Evolutionary conservation across 2,113 vertebrate species (phyloP).

Genomic region (Archilochus colubris): DNA sequence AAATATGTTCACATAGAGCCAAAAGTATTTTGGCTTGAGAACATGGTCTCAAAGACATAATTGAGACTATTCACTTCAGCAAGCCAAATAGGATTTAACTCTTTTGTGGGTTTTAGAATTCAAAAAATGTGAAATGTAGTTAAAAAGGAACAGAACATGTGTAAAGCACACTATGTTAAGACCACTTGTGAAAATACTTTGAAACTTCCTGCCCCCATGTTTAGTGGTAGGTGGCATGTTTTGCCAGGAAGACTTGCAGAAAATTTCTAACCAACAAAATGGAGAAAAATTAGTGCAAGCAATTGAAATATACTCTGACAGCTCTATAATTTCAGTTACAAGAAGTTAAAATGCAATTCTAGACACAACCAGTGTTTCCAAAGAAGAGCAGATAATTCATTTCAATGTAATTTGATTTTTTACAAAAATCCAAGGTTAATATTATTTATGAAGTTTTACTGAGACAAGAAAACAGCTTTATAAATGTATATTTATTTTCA

Average conservation of each 20-base stretch:
- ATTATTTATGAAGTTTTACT: not conserved
- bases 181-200: rapidly evolving
- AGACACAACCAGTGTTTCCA: not conserved
- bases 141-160: not conserved
- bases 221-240: not conserved
- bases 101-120: not conserved
- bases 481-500: not conserved
- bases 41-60: not conserved
- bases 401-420: not conserved
- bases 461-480: not conserved
- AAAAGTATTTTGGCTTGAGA: not conserved
- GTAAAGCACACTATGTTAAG: not conserved
- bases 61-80: not conserved
- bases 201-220: not conserved
- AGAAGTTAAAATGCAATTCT: not conserved
- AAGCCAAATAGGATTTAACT: not conserved
- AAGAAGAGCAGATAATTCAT: not conserved
- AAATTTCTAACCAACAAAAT: not conserved
- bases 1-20: not conserved
- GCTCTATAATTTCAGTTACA: not conserved
- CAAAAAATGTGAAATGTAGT: not conserved
- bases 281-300: not conserved
- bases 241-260: not conserved
- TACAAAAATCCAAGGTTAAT: not conserved
- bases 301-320: not conserved